Conservation (phyloP, 2,797 vertebrate species). For the Eulemur coronatus region DNA sequence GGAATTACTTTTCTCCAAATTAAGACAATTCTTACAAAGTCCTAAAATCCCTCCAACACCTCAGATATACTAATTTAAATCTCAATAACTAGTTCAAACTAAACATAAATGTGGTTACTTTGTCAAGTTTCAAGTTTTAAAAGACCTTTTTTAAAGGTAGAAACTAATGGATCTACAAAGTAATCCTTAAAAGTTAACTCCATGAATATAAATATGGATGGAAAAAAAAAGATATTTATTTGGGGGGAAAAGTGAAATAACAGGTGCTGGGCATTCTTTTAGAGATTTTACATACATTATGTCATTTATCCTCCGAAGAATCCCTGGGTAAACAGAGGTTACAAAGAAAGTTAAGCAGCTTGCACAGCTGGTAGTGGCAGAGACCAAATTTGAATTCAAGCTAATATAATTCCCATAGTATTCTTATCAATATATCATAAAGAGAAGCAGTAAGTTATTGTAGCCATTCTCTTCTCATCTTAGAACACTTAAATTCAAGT, state of each 20-base stretch:
- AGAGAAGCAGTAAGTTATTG: neutral
- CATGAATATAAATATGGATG: neutral
- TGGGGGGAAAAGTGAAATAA: neutral
- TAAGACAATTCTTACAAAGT: conserved; percentile 12
- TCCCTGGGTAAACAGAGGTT: neutral
- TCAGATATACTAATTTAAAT: neutral
- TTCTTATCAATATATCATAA: neutral
- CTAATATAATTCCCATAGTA: neutral
- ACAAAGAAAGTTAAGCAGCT: neutral
- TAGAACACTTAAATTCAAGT: conserved; percentile 35
- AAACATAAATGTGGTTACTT: neutral
- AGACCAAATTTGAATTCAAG: neutral
- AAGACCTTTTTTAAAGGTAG: neutral
- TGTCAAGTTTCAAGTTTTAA: neutral
- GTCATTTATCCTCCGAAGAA: neutral
- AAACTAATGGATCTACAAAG: neutral
- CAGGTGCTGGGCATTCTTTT: neutral
- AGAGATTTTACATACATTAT: neutral
- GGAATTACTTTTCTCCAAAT: neutral
- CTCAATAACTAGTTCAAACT: conserved; percentile 8
- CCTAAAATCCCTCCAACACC: conserved; percentile 7
- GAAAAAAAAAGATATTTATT: neutral
- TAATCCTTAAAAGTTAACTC: neutral
- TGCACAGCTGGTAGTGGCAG: neutral
- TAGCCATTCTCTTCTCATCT: conserved; percentile 33